Percentiles rank a stretch among this genome's conserved stretches.
phyloP scores from a whole-genome alignment of 1,140 invertebrate genomes.

The Magallana ariakensis region DNA sequence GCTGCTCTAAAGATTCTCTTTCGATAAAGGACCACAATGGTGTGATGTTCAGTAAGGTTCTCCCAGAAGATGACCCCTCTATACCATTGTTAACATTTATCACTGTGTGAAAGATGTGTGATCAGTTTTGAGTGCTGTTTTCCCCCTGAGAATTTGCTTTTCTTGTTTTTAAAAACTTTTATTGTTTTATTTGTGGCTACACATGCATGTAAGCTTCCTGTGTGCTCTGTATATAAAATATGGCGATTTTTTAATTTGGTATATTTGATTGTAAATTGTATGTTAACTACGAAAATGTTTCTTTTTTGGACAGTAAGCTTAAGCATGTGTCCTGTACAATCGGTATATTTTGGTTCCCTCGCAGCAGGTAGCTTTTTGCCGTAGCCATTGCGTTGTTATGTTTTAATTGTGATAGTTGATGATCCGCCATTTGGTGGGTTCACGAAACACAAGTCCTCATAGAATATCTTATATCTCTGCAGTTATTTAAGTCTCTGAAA shows the following conservation, averaged over 20 bases:
- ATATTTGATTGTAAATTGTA: no score
- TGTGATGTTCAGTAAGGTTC: neutral
- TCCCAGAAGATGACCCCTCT: neutral
- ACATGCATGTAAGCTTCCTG: neutral
- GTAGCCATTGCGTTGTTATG: neutral
- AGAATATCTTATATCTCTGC: no score
- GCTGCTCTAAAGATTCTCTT: no score
- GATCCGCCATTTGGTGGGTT: neutral
- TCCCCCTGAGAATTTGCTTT: slow-evolving; percentile 5
- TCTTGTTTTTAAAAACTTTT: neutral
- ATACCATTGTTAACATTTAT: slow-evolving; percentile 21
- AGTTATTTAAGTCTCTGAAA: no score
- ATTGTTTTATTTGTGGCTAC: slow-evolving; percentile 21
- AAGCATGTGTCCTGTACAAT: no score
- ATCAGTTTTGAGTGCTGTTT: neutral
- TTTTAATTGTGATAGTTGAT: neutral
- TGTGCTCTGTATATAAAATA: neutral
- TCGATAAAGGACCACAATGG: no score
- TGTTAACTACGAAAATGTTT: no score
- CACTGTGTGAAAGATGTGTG: neutral
- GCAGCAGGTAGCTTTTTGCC: slow-evolving; percentile 5
- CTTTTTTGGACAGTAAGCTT: no score
- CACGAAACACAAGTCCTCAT: no score
- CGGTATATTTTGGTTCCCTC: neutral
- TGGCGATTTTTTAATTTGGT: neutral